Percentiles rank a stretch among this genome's conserved stretches.
These are phyloP conservation scores for Drepanosiphum platanoidis DNA, from an alignment of 2,888 invertebrate species.

Conservation along the genomic window DNA sequence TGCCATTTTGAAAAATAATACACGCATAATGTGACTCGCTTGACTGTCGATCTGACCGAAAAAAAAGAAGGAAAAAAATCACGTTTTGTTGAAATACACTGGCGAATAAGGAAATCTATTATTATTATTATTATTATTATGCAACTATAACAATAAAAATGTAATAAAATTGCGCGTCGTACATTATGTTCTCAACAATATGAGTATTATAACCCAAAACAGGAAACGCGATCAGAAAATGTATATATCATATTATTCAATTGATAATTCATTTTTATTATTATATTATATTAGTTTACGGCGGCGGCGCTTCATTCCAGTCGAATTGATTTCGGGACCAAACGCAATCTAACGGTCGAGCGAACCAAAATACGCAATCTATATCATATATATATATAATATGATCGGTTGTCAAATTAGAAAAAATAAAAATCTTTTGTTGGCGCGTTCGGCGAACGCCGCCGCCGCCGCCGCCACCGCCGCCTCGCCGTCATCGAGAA, in stretches of 20 bases:
- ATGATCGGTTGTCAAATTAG: slow-evolving; percentile 62
- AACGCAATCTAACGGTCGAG: slow-evolving; percentile 58
- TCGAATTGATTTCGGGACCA: slow-evolving; percentile 45
- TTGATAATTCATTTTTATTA: slow-evolving; percentile 45
- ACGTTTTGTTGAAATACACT: background rate
- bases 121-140: no score
- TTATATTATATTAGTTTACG: slow-evolving; percentile 31
- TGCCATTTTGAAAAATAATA: slow-evolving; percentile 29
- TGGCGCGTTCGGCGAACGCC: slow-evolving; percentile 33
- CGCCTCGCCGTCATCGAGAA: slow-evolving; percentile 30
- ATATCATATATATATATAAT: no score
- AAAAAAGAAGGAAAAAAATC: slow-evolving; percentile 9
- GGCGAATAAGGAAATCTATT: slow-evolving; percentile 21
- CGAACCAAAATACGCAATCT: slow-evolving; percentile 58
- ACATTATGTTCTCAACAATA: slow-evolving; percentile 2
- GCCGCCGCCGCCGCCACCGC: no score
- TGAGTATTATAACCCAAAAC: background rate
- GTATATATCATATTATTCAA: slow-evolving; percentile 43
- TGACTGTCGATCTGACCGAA: background rate
- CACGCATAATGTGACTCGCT: background rate
- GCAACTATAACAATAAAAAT: no score
- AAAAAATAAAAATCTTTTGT: slow-evolving; percentile 47
- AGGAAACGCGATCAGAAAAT: slow-evolving; percentile 49
- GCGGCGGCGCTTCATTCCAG: slow-evolving; percentile 56
- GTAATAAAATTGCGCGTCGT: background rate